A percentile compares a stretch with the other conserved stretches of the same genome.
Conservation (phyloP, 2,888 invertebrate species). For the Tinea semifulvella region DNA sequence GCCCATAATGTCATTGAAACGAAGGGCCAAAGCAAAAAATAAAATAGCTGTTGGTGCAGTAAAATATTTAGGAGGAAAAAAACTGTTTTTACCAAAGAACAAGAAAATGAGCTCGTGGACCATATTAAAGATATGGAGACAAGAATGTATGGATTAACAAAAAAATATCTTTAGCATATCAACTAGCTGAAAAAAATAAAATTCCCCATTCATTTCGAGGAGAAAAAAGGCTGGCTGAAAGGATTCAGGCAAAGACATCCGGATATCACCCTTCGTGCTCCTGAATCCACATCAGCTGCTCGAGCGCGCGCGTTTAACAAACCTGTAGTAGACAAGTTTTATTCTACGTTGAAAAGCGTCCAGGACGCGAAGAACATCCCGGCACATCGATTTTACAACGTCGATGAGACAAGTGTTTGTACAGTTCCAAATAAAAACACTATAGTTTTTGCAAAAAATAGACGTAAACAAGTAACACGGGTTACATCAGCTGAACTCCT, state of each 20-base stretch:
- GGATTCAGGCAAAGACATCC: conserved; percentile 22
- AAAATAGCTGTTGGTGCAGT: neutral
- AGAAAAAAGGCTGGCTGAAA: conserved; percentile 21
- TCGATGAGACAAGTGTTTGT: conserved; percentile 18
- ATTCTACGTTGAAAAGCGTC: conserved; percentile 11
- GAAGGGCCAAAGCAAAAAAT: conserved; percentile 17
- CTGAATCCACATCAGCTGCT: conserved; percentile 20
- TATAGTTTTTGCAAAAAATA: conserved; percentile 23
- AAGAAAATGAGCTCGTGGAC: conserved; percentile 15
- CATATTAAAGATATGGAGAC: conserved; percentile 21
- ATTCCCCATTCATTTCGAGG: conserved; percentile 19
- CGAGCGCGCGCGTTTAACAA: conserved; percentile 20
- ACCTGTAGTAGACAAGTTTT: conserved; percentile 19
- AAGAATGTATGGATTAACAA: conserved; percentile 20
- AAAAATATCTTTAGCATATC: conserved; percentile 19
- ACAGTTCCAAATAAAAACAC: conserved; percentile 24
- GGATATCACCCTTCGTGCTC: conserved; percentile 21
- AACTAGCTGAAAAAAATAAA: conserved; percentile 21
- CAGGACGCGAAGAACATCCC: conserved; percentile 15
- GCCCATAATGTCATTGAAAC: conserved; percentile 20
- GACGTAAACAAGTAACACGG: conserved; percentile 24
- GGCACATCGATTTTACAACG: conserved; percentile 20
- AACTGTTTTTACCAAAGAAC: conserved; percentile 3
- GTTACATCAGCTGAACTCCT: conserved; percentile 25
- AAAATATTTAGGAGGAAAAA: conserved; percentile 10